These are phyloP conservation scores for Seira musarum DNA, from an alignment of 2,888 invertebrate species.

Conservation along the genomic window DNA sequence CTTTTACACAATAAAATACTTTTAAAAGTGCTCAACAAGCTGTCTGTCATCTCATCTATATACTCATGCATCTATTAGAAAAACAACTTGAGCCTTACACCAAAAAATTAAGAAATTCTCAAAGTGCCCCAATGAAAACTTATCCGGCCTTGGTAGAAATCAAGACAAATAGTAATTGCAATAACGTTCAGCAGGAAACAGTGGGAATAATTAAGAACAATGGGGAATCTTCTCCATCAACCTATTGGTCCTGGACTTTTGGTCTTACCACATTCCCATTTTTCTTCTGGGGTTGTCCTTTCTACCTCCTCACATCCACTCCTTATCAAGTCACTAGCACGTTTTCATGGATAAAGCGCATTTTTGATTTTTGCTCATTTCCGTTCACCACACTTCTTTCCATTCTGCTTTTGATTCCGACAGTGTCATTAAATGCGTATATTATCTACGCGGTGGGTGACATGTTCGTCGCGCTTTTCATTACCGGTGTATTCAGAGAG, in stretches of 20 bases:
- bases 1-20: neutral
- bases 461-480: conserved; percentile 36
- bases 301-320: conserved; percentile 38
- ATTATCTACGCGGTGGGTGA: conserved; percentile 16
- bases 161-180: neutral
- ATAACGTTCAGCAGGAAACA: neutral
- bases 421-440: conserved; percentile 18
- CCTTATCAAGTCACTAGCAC: conserved; percentile 21
- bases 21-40: no score
- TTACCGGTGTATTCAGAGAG: conserved; percentile 33
- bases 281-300: conserved; percentile 56
- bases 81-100: neutral
- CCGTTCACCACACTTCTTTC: conserved; percentile 1
- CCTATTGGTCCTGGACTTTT: conserved; percentile 61
- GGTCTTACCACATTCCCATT: conserved; percentile 52
- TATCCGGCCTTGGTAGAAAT: neutral
- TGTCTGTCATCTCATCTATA: no score
- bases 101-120: neutral
- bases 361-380: conserved; percentile 39
- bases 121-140: neutral
- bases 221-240: neutral
- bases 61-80: neutral
- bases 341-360: conserved; percentile 44
- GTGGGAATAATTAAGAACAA: neutral
- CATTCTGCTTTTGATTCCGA: conserved; percentile 13